Base-by-base conservation (phyloP, 2,797 vertebrate species). In the Cryptoblepharus egeriae region DNA sequence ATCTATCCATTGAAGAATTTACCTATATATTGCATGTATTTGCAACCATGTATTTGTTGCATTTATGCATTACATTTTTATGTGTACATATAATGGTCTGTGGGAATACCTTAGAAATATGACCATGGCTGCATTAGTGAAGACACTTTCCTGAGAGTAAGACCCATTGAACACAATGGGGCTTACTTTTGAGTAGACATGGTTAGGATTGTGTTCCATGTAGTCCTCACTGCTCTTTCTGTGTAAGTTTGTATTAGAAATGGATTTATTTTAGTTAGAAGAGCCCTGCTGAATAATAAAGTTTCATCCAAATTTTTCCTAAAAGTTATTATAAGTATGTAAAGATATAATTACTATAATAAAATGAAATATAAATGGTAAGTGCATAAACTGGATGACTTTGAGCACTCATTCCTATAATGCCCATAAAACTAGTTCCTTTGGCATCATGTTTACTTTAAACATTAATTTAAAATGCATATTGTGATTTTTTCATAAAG, bases 381-480 rank as follows among this genome's bases (percentile, higher is more conserved):
- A 58, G 7, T 58, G 57, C 57, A 58, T 24, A 58, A 20, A 24
- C 24, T 5, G 45, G 7, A 15, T 85, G 28, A 24, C 85, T 78
- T 69, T 64, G 69, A 86, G 45, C 10, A 0, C 60, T 75, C 42
- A 0, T 87, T 87, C 88, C 77, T 77, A 82, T 32, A 39, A 64
- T 88, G 1, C 72, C 77, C 88, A 52, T 45, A 79, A 60, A 92
- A 85, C 73, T 83, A 71, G 78, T 80, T 61, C 16, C 26, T 83
- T 89, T 81, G 92, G 6, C 68, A 35, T 84, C 26, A 3, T 75
- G n/a, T 77, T 91, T 81, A 45, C 68, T 89, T 91, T 83, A 89
- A 93, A 90, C 37, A 80, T 76, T 73, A 88, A 82, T 88, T 89
- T 80, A 84, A 88, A 92, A 86, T 77, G 64, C 73, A 68, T 58